phyloP scores from a whole-genome alignment of 2,888 invertebrate genomes.

The Temnothorax rugatulus region DNA sequence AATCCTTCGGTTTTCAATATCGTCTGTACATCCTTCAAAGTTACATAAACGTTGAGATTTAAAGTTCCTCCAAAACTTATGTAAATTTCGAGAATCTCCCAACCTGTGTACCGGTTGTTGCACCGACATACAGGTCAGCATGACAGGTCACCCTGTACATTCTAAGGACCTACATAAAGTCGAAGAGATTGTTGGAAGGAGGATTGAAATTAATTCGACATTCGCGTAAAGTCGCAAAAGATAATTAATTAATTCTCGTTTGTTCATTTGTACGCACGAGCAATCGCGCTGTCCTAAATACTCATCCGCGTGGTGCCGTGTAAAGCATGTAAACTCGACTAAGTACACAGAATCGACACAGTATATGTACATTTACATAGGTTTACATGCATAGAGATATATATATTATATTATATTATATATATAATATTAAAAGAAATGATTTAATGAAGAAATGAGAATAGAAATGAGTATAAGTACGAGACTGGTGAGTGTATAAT shows the following conservation, averaged over 20 bases:
- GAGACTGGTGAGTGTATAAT: conserved; percentile 72
- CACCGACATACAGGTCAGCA: no score
- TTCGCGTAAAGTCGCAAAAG: neutral
- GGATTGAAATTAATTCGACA: conserved; percentile 7
- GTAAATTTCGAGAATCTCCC: conserved; percentile 4
- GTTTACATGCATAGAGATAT: conserved; percentile 65
- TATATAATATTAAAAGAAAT: conserved; percentile 44
- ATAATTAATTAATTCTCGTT: conserved; percentile 14
- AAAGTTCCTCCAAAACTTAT: neutral
- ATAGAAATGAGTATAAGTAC: conserved; percentile 62
- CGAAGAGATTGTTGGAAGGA: neutral
- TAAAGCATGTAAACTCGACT: conserved; percentile 64
- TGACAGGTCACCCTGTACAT: neutral
- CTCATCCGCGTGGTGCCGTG: conserved; percentile 62
- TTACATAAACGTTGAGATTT: neutral
- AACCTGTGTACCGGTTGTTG: neutral
- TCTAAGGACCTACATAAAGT: neutral
- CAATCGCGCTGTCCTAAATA: conserved; percentile 68
- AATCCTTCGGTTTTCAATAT: neutral
- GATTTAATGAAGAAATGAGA: no score
- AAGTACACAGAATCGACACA: conserved; percentile 52
- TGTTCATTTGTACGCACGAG: conserved; percentile 53
- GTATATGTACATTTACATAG: conserved; percentile 71
- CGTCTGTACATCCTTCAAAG: neutral
- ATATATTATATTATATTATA: conserved; percentile 65